Evolutionary conservation across 2,113 vertebrate genomes (phyloP), one percentile per base, ranked within the genome.

Genomic region (Amazona guildingii): DNA sequence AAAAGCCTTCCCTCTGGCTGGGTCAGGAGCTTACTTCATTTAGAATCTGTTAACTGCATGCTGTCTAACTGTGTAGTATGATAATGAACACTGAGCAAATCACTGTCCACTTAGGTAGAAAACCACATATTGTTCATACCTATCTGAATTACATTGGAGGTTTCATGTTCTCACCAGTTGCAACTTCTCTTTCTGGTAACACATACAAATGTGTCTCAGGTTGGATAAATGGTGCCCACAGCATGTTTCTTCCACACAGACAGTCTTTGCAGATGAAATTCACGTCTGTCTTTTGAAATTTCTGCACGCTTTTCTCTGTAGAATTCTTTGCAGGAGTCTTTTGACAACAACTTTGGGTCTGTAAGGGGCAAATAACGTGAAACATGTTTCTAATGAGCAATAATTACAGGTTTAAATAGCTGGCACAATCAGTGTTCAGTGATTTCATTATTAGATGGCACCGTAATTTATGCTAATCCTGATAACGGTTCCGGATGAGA

Each of bases 401-500:
- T 98, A 98, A 98, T 98, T 98, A 97, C 90, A 98, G 97, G 98
- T 98, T 98, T 98, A 98, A 98, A 97, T 97, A 98, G 97, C 96
- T 98, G 95, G 94, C 97, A 98, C 97, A 98, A 98, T 98, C 98
- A 98, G 94, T 96, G 96, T 96, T 98, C 97, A 97, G 96, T 98
- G 97, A 98, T 98, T 98, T 98, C 97, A 97, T 98, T 98, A 98
- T 97, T 98, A 98, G 97, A 97, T 98, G 97, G 97, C 96, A 97
- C 97, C 75, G 92, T 98, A 98, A 98, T 98, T 98, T 98, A 98
- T 98, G 98, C 97, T 98, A 98, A 98, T 98, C 97, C 97, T 97
- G 98, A 98, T 98, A 98, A 97, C 95, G 96, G 97, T 98, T 98
- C 97, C 96, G 97, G 98, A 98, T 98, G 98, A 98, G 96, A 98